phyloP scores from a whole-genome alignment of 2,888 invertebrate genomes.

The Cynaeus angustus region DNA sequence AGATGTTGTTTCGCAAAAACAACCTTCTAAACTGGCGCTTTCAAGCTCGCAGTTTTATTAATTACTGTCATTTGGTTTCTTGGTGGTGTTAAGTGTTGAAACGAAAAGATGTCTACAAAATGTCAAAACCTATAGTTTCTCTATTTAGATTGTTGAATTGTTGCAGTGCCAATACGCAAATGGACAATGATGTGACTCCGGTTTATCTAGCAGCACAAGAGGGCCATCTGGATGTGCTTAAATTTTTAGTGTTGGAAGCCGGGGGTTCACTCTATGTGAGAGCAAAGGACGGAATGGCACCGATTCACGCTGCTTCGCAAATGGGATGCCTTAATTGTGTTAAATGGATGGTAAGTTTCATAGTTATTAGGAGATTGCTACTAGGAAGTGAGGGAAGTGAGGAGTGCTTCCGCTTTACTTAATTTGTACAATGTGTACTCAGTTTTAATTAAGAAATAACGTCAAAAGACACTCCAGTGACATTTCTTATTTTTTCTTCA shows the following conservation, averaged over 20 bases:
- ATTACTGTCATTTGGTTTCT: conserved; percentile 14
- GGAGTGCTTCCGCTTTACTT: background rate
- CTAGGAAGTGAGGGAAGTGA: background rate
- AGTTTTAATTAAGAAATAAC: conserved; percentile 7
- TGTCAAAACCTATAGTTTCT: background rate
- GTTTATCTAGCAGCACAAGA: conserved; percentile 93
- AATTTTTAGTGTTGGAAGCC: conserved; percentile 88
- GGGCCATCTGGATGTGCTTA: conserved; percentile 89
- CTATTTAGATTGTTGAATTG: conserved; percentile 18
- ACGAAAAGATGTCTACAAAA: conserved; percentile 3
- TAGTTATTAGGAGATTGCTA: background rate
- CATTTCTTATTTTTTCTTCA: too few species aligned
- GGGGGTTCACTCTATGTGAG: conserved; percentile 88
- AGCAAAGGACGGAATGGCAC: conserved; percentile 93
- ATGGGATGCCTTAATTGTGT: conserved; percentile 91
- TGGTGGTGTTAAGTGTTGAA: background rate
- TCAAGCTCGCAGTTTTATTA: conserved; percentile 20
- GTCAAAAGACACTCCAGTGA: too few species aligned
- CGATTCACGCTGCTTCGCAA: conserved; percentile 92
- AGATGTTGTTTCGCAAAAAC: conserved; percentile 32
- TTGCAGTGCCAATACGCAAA: conserved; percentile 89
- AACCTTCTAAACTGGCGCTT: conserved; percentile 22
- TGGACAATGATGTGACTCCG: conserved; percentile 94
- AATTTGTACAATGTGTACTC: background rate
- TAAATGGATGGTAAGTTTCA: conserved; percentile 87